Percentiles rank a stretch among this genome's conserved stretches.
phyloP scores from a whole-genome alignment of 2,113 vertebrate genomes.

The Verasper variegatus region DNA sequence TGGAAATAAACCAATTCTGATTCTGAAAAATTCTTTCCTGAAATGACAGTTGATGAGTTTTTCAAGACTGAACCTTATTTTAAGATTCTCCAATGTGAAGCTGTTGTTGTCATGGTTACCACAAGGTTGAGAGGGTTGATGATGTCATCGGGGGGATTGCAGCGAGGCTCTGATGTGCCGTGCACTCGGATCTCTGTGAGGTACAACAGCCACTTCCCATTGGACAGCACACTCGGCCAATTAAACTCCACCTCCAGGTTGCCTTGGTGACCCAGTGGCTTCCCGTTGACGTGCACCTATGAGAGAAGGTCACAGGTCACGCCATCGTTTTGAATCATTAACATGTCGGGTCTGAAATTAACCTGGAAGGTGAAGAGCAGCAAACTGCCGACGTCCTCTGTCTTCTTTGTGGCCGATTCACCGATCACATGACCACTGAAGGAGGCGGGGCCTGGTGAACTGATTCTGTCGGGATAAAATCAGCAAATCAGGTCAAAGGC shows the following conservation, averaged over 20 bases:
- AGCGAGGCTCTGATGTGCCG: constrained; percentile 75
- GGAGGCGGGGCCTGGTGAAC: constrained; percentile 46
- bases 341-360: neutral
- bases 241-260: constrained; percentile 86
- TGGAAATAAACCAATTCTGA: too few species aligned
- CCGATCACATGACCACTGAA: constrained; percentile 90
- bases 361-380: constrained; percentile 67
- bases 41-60: neutral
- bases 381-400: constrained; percentile 87
- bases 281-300: constrained; percentile 84
- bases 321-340: neutral
- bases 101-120: constrained; percentile 30
- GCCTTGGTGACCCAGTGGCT: constrained; percentile 81
- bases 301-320: neutral
- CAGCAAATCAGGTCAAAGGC: neutral
- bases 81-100: neutral
- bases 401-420: constrained; percentile 86
- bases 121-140: constrained; percentile 82
- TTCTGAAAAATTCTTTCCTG: too few species aligned
- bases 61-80: neutral
- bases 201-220: constrained; percentile 94
- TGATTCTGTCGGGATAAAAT: constrained; percentile 36
- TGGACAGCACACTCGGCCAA: constrained; percentile 89
- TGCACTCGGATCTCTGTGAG: constrained; percentile 83
- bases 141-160: constrained; percentile 79